These are phyloP conservation scores for Perizoma affinitatum DNA, from an alignment of 2,888 invertebrate species.

Conservation along the genomic window DNA sequence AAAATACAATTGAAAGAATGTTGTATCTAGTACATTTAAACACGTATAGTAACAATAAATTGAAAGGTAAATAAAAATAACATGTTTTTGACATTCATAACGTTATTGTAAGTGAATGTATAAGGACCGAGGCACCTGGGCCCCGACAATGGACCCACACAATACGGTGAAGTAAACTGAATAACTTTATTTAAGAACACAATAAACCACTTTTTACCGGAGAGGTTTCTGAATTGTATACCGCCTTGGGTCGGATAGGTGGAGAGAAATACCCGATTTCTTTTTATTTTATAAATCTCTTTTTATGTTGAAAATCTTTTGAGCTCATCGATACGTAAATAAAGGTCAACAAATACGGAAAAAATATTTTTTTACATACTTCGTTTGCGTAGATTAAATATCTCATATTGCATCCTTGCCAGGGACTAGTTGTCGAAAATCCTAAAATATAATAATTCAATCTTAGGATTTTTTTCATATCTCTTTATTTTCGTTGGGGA, in stretches of 20 bases:
- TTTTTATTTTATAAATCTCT: conserved; percentile 32
- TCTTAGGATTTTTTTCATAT: too few species aligned
- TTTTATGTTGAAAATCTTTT: conserved; percentile 27
- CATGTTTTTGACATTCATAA: conserved; percentile 79
- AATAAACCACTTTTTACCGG: conserved; percentile 80
- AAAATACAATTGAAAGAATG: conserved; percentile 25
- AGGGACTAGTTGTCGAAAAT: too few species aligned
- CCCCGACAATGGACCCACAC: conserved; percentile 68
- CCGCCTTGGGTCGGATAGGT: conserved; percentile 56
- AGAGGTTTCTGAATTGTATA: conserved; percentile 67
- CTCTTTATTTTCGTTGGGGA: too few species aligned
- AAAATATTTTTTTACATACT: too few species aligned
- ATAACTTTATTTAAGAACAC: conserved; percentile 82
- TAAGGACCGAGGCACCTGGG: conserved; percentile 68
- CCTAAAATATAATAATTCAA: too few species aligned
- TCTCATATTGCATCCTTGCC: too few species aligned
- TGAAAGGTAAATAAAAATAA: conserved; percentile 71
- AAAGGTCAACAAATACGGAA: conserved; percentile 5
- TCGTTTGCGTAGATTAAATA: too few species aligned
- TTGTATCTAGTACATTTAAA: conserved; percentile 44
- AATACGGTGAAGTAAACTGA: conserved; percentile 76
- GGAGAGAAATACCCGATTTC: conserved; percentile 53
- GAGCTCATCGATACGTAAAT: conserved; percentile 33
- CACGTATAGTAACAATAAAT: conserved; percentile 60
- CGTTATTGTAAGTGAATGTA: conserved; percentile 68